These are phyloP conservation scores for Pogonocichla stellata DNA, from an alignment of 2,113 vertebrate species.

Conservation along the genomic window DNA sequence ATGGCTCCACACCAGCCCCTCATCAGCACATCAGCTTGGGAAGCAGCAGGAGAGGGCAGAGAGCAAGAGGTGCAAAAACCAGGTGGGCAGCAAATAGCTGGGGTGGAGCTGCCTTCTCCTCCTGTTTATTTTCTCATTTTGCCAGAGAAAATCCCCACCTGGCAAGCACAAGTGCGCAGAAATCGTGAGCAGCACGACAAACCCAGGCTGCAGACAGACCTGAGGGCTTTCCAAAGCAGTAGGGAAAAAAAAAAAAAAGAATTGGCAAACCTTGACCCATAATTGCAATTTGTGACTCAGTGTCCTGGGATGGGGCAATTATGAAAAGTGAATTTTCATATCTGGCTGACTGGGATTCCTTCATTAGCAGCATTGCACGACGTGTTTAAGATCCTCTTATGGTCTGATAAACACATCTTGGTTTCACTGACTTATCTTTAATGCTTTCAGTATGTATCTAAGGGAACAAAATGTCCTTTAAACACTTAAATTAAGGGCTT, in stretches of 20 bases:
- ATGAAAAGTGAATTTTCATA: background rate
- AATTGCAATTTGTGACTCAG: background rate
- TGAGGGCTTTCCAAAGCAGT: accelerated
- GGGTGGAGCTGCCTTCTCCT: background rate
- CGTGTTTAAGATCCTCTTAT: background rate
- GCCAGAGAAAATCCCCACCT: background rate
- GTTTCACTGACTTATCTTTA: constrained; percentile 32
- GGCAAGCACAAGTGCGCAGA: accelerated
- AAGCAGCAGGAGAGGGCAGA: background rate
- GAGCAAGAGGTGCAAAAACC: background rate
- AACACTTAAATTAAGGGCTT: background rate
- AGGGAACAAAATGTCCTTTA: background rate
- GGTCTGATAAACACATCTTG: background rate
- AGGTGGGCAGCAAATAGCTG: background rate
- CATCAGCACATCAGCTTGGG: background rate
- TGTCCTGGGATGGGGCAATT: accelerated
- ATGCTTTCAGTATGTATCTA: background rate
- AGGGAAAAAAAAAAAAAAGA: no score
- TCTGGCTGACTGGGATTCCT: background rate
- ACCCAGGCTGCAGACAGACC: background rate
- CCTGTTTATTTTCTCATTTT: background rate
- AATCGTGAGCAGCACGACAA: accelerated
- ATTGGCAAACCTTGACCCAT: background rate
- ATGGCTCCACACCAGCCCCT: accelerated
- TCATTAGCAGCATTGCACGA: background rate